Evolutionary conservation across 2,888 invertebrate species (phyloP), one percentile per base, ranked within the genome.

Genomic region (Hydrotaea cyrtoneurina): DNA sequence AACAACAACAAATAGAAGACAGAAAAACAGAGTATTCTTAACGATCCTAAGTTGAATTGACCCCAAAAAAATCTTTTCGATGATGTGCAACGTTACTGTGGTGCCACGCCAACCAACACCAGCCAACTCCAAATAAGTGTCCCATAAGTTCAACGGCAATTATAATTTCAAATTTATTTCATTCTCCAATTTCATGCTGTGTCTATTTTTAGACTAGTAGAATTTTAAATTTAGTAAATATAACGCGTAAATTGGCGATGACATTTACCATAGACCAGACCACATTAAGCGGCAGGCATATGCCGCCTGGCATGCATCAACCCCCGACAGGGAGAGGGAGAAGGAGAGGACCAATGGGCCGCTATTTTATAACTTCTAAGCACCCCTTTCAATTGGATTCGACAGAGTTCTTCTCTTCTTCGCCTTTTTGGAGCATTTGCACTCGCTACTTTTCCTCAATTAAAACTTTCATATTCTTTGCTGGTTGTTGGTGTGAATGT

Each of bases 141-240:
- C 82, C 69, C n/a, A n/a, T 69, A 79, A 85, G 82, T 82, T 81
- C 85, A 85, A 21, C 76, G 57, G 31, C 72, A 84, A 84, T 84
- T 84, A 72, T 43, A 72, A 75, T 64, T 73, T 36, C 4, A 64
- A 62, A 73, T 80, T 78, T 19, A 64, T 69, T 64, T 57, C 74
- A 66, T 79, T 77, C n/a, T 7, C 66, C 66, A 66, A 43, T 62
- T 62, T 62, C 36, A 31, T 31, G 15, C 43, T 2, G 57, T 73
- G 46, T 79, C 84, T 85, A 85, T 85, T 85, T 85, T 85, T 85
- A 85, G 84, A 55, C 66, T 43, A 46, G 17, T 50, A 46, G 21
- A 57, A 62, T 69, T 73, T 77, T 80, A 82, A 82, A 76, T 69
- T 79, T 82, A 79, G 82, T 79, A 84, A 81, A 71, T 79, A 81